phyloP scores from a whole-genome alignment of 2,888 invertebrate genomes.

The Entomobrya multifasciata region DNA sequence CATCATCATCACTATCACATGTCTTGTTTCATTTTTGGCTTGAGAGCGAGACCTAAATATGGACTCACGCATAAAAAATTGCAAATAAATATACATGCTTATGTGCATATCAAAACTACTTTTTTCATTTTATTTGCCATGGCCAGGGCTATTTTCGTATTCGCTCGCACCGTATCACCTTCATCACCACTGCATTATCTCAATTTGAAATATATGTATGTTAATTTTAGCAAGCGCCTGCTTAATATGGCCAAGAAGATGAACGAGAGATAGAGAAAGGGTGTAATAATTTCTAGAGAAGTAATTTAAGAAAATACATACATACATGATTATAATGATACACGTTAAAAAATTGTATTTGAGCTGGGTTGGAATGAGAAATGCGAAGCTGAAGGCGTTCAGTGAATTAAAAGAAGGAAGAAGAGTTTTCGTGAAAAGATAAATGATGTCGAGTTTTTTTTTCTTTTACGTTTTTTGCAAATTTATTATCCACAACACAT shows the following conservation, averaged over 20 bases:
- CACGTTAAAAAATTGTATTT: neutral
- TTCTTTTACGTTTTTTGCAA: too few relatives aligned
- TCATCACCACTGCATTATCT: neutral
- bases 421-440: too few relatives aligned
- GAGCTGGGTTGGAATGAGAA: too few relatives aligned
- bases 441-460: too few relatives aligned
- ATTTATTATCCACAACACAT: too few relatives aligned
- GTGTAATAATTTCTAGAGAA: conserved; percentile 34
- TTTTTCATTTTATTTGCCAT: conserved; percentile 4
- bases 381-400: too few relatives aligned
- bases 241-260: conserved; percentile 14
- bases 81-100: too few relatives aligned
- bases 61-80: conserved; percentile 20
- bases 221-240: conserved; percentile 15
- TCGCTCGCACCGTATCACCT: neutral
- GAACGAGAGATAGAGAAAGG: neutral
- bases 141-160: conserved; percentile 37
- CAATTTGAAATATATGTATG: conserved; percentile 35
- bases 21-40: conserved; percentile 43
- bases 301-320: conserved; percentile 41
- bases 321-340: conserved; percentile 10
- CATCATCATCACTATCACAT: conserved; percentile 18
- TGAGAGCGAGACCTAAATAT: conserved; percentile 27
- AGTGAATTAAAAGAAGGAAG: too few relatives aligned
- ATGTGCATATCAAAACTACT: too few relatives aligned